phyloP scores from a whole-genome alignment of 2,113 vertebrate genomes.

The Notarius quadriscutis region DNA sequence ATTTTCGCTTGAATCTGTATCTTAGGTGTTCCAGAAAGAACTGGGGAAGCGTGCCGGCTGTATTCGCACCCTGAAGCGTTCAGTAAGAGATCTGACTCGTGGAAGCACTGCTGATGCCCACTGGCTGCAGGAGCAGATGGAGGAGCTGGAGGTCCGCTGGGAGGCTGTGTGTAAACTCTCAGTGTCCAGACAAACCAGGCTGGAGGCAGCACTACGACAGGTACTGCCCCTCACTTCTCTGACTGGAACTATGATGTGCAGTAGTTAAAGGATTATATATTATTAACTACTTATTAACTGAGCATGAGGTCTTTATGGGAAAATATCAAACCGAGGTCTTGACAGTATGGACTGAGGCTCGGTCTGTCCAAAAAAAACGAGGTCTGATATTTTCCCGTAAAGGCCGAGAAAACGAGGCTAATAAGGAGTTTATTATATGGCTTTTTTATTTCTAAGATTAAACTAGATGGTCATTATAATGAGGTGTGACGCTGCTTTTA shows the following conservation, averaged over 20 bases:
- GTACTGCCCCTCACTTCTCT: constrained; percentile 57
- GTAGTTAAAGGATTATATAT: neutral
- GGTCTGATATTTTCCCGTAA: too few species aligned
- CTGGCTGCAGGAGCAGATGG: constrained; percentile 86
- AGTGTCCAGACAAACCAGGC: constrained; percentile 78
- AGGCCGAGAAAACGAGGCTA: too few species aligned
- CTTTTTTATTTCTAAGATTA: too few species aligned
- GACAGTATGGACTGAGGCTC: too few species aligned
- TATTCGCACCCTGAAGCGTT: constrained; percentile 80
- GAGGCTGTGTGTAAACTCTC: constrained; percentile 82
- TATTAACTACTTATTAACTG: neutral
- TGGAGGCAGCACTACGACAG: constrained; percentile 80
- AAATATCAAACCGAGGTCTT: too few species aligned
- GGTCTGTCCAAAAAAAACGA: too few species aligned
- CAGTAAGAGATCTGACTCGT: constrained; percentile 78
- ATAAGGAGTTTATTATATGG: too few species aligned
- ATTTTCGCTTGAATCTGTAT: neutral
- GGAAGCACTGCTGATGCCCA: constrained; percentile 75
- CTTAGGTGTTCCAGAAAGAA: constrained; percentile 85
- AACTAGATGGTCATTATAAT: too few species aligned
- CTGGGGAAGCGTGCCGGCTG: constrained; percentile 82
- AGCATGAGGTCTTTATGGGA: too few species aligned
- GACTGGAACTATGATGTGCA: neutral
- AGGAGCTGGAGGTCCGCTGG: constrained; percentile 82
- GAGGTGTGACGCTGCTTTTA: too few species aligned